Conservation (phyloP, 2,797 vertebrate genomes). For the Sebastes itinus region DNA sequence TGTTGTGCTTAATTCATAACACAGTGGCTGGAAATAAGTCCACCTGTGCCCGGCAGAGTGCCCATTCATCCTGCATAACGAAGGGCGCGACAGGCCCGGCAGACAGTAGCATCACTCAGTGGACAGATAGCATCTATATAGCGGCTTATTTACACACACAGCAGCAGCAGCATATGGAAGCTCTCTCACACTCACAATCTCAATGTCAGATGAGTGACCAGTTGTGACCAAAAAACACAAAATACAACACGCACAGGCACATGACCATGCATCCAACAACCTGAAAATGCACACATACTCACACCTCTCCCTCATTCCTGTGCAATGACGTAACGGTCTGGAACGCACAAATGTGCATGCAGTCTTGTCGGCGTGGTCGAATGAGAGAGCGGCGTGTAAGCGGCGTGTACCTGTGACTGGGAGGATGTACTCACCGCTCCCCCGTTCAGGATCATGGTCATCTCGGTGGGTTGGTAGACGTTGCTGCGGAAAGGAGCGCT, state of each 20-base stretch:
- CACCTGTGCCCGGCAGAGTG: slow-evolving; percentile 44
- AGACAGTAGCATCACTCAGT: slow-evolving; percentile 49
- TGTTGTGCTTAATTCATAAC: slow-evolving; percentile 43
- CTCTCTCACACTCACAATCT: slow-evolving; percentile 30
- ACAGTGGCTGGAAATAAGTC: slow-evolving; percentile 40
- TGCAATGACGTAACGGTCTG: slow-evolving; percentile 50
- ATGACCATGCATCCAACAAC: slow-evolving; percentile 15
- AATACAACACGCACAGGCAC: slow-evolving; percentile 26
- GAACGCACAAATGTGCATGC: slow-evolving; percentile 75
- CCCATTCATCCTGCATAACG: slow-evolving; percentile 56
- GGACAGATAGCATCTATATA: slow-evolving; percentile 28
- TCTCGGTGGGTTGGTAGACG: slow-evolving; percentile 98
- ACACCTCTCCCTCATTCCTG: slow-evolving; percentile 63
- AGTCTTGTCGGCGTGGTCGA: slow-evolving; percentile 56
- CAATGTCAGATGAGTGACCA: slow-evolving; percentile 46
- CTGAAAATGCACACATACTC: slow-evolving; percentile 35
- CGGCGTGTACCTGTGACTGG: slow-evolving; percentile 76
- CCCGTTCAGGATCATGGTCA: slow-evolving; percentile 98
- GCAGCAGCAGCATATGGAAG: slow-evolving; percentile 13
- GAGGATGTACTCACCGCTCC: slow-evolving; percentile 94
- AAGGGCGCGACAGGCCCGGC: slow-evolving; percentile 27
- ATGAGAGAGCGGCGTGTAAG: slow-evolving; percentile 64
- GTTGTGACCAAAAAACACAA: slow-evolving; percentile 38
- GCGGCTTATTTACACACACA: slow-evolving; percentile 17
- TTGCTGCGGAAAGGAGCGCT: slow-evolving; percentile 97